Percentiles rank a stretch among this genome's conserved stretches.
phyloP scores from a whole-genome alignment of 2,113 vertebrate species.

The Microcebus tavaratra region DNA sequence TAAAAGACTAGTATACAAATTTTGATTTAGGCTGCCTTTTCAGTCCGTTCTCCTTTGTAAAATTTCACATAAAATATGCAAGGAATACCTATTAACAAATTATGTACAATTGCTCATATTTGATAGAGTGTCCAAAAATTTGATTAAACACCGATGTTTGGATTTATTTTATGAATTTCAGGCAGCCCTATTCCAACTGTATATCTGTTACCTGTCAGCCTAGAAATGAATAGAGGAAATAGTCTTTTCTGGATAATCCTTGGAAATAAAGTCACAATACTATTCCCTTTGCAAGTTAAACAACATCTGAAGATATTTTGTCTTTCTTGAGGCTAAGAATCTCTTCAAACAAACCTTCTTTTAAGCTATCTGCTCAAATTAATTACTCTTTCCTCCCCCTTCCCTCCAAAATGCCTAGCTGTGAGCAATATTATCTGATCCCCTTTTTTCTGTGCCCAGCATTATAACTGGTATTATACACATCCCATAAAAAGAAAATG shows the following conservation, averaged over 20 bases:
- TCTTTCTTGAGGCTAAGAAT: neutral
- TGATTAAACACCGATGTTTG: neutral
- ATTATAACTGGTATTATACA: neutral
- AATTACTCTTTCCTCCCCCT: neutral
- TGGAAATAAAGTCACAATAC: neutral
- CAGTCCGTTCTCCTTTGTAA: neutral
- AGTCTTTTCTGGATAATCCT: neutral
- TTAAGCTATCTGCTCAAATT: neutral
- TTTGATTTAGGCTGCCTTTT: neutral
- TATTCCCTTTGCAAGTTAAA: neutral
- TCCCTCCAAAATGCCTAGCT: neutral
- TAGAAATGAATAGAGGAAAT: neutral
- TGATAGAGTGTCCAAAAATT: neutral
- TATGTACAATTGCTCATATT: neutral
- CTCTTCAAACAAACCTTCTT: neutral
- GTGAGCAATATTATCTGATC: neutral
- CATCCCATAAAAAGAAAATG: neutral
- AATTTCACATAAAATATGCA: neutral
- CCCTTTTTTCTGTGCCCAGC: neutral
- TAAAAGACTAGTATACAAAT: neutral
- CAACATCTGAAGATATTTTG: neutral
- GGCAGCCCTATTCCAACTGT: neutral
- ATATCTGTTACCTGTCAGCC: neutral
- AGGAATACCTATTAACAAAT: neutral
- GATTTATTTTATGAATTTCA: neutral